Base-by-base conservation (phyloP, 64 coral and sea anemone genomes). In the Cladopsammia gracilis region DNA sequence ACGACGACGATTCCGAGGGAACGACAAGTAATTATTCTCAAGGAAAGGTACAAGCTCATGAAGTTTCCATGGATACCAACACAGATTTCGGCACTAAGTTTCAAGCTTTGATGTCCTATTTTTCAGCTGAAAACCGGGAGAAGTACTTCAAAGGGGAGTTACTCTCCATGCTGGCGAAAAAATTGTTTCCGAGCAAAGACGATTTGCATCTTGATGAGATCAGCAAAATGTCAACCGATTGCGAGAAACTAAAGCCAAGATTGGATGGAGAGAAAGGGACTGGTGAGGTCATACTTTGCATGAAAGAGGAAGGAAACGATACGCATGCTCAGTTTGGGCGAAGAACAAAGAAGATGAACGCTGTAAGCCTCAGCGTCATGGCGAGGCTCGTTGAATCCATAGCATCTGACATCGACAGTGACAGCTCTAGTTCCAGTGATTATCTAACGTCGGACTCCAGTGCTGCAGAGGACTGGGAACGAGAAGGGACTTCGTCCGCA, bases 391-490 rank as follows among this genome's bases (percentile, higher is more conserved):
- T 96, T 25, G 95, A 96, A 51, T 76, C 78, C 0, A 49, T 96
- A 64, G 93, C 81, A 22, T 90, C 91, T 56, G 95, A 93, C 22
- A 77, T 92, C 3, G 92, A 94, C 48, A 98, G 88, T 46, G 96
- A 98, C 49, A 90, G 88, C 53, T 98, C 95, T 10, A 78, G 82
- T 53, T 97, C 96, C 12, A 79, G 71, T 88, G 96, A 94, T 81
- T 90, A 75, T 58, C 20, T 91, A 0, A 93, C 88, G 34, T 93
- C 91, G 10, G 95, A 96, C 62, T 96, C 95, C 2, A 69, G 86
- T 18, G 64, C 74, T 76, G 80, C 96, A 74, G 96, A 98, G 61
- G 80, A 84, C 7, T 84, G 80, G 19, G 42, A 84, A 7, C 43
- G n/a, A 67, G 61, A 11, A 4, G 19, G 16, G n/a, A 13, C 61